Percentiles rank a stretch among this genome's conserved stretches.
These are phyloP conservation scores for Rhagonycha lutea DNA, from an alignment of 2,888 invertebrate species.

Conservation along the genomic window DNA sequence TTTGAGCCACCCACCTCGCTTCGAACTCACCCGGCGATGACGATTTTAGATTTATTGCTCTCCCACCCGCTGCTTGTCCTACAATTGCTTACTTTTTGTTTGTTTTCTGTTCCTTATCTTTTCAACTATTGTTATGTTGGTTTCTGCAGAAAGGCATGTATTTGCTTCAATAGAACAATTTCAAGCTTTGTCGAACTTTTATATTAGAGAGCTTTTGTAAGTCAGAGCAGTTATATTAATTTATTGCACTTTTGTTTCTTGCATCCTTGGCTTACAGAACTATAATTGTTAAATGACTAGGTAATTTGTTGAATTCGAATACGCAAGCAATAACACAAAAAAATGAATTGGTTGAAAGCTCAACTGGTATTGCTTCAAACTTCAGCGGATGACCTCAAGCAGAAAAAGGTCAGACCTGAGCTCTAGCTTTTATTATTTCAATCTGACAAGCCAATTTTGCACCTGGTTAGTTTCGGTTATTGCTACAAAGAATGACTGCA, in stretches of 20 bases:
- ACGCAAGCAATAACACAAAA: background rate
- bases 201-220: conserved; percentile 1
- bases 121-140: conserved; percentile 40
- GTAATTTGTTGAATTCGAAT: background rate
- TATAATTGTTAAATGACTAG: background rate
- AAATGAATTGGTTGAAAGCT: background rate
- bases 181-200: conserved; percentile 9
- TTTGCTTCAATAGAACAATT: conserved; percentile 20
- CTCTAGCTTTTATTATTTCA: conserved; percentile 21
- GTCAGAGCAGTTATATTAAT: background rate
- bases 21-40: conserved; percentile 44
- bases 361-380: background rate
- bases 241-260: background rate
- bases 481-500: conserved; percentile 15
- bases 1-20: conserved; percentile 40
- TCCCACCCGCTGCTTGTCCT: conserved; percentile 48
- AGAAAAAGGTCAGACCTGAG: conserved; percentile 18
- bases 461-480: conserved; percentile 30
- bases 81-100: conserved; percentile 46
- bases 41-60: conserved; percentile 47
- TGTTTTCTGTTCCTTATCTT: conserved; percentile 44
- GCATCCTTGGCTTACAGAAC: background rate
- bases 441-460: conserved; percentile 30
- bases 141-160: conserved; percentile 39
- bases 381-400: conserved; percentile 17